Base-by-base conservation (phyloP, 2,888 invertebrate genomes). In the Brachynemurus nebulosus region DNA sequence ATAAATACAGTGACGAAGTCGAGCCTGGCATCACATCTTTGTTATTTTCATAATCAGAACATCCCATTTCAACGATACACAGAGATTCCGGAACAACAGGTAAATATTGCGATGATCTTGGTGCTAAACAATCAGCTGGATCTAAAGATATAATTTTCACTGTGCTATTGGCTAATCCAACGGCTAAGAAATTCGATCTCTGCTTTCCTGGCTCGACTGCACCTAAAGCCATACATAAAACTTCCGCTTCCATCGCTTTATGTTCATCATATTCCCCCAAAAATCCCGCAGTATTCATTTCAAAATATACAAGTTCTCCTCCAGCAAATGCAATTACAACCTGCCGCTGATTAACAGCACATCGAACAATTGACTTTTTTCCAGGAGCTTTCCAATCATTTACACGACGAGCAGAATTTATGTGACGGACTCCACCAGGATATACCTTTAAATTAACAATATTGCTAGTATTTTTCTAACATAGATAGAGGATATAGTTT, bases 381-480 rank as follows among this genome's bases (percentile, higher is more conserved):
- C 93, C 95, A 0, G 96, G 96, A 0, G 93, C 91, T 62, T 96
- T 93, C 98, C 98, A 99, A 64, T 98, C 97, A 57, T 97, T 97
- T 3, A 98, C 95, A 64, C 97, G 80, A 62, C 95, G 93, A 64
- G 98, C 97, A 0, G 96, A 86, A 45, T 96, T 78, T 58, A 99
- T 99, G 62, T 98, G 98, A 49, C 97, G 79, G 58, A 98, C 97
- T 43, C 98, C 98, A 62, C 96, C 96, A 0, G 97, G 96, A 66
- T 98, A 98, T 11, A 97, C 79, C 81, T 84, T 57, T 35, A 59
- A 43, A 36, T 47, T 41, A 48, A 42, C 27, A 41, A n/a, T 20
- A 18, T 19, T 23, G 12, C 33, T 40, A 34, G 3, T 33, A 44
- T 25, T 3, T 17, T 21, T 36, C 3, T 38, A 9, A 3, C 27